A percentile compares a stretch with the other conserved stretches of the same genome.
Conservation (phyloP, 1,140 invertebrate species). For the Arion vulgaris region DNA sequence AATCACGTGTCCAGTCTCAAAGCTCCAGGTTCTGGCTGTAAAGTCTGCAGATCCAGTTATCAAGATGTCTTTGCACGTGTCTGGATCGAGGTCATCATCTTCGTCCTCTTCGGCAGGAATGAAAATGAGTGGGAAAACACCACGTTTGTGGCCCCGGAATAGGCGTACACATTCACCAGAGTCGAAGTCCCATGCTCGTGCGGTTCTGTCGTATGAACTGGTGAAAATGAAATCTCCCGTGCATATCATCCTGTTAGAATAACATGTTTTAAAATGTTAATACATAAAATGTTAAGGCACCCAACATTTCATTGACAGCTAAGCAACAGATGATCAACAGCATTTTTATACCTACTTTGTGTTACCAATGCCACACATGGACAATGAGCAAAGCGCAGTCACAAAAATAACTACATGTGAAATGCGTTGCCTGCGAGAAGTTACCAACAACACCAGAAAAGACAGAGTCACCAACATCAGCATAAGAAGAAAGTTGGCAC, state of each 20-base stretch:
- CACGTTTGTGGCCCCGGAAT: constrained; percentile 75
- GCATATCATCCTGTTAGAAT: constrained; percentile 70
- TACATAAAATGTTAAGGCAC: too few species aligned
- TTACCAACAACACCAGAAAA: too few species aligned
- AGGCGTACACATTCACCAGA: constrained; percentile 70
- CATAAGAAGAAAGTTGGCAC: too few species aligned
- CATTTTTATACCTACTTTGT: too few species aligned
- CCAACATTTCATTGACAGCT: too few species aligned
- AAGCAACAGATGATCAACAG: too few species aligned
- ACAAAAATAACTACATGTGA: too few species aligned
- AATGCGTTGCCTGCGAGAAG: too few species aligned
- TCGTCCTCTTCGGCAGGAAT: constrained; percentile 72
- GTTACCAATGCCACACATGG: too few species aligned
- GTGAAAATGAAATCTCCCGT: constrained; percentile 76
- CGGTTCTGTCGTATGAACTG: constrained; percentile 75
- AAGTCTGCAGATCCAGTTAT: constrained; percentile 75
- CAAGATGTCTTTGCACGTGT: constrained; percentile 70
- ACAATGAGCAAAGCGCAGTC: too few species aligned
- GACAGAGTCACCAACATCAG: too few species aligned
- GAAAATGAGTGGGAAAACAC: constrained; percentile 76
- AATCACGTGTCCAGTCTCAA: constrained; percentile 73
- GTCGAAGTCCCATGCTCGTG: constrained; percentile 76
- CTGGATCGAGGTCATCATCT: constrained; percentile 51
- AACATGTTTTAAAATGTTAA: too few species aligned
- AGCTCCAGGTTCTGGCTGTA: constrained; percentile 74